These are phyloP conservation scores for Ascidia mentula DNA, from an alignment of 23 tunicate genomes.

Conservation along the genomic window DNA sequence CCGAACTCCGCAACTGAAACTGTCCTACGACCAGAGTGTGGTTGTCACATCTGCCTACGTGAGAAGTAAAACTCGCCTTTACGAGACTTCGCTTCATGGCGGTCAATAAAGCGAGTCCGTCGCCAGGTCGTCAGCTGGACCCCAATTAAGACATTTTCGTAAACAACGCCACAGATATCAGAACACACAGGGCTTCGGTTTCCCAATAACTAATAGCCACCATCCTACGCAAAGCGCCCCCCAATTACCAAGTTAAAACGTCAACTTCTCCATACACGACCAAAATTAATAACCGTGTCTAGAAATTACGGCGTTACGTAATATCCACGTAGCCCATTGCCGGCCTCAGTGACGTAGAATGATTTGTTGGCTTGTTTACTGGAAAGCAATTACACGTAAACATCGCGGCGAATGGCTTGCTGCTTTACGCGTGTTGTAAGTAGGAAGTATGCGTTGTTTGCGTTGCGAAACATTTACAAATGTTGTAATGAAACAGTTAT, in stretches of 20 bases:
- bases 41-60: not conserved
- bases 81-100: not conserved
- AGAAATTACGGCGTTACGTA: not conserved
- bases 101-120: not conserved
- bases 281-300: not conserved
- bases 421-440: no score
- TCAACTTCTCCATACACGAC: constrained; percentile 1
- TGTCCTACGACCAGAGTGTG: not conserved
- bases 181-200: not conserved
- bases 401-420: not conserved
- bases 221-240: not conserved
- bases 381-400: not conserved
- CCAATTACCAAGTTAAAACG: not conserved
- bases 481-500: no score
- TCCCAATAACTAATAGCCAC: not conserved
- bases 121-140: not conserved
- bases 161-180: not conserved
- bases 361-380: not conserved
- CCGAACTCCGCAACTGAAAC: not conserved
- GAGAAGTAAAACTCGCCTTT: not conserved
- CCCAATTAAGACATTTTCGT: constrained; percentile 1
- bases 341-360: not conserved
- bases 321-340: not conserved
- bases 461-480: no score
- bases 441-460: no score